Conservation (phyloP, 2,888 invertebrate genomes). For the Cecidostiba fungosa region DNA sequence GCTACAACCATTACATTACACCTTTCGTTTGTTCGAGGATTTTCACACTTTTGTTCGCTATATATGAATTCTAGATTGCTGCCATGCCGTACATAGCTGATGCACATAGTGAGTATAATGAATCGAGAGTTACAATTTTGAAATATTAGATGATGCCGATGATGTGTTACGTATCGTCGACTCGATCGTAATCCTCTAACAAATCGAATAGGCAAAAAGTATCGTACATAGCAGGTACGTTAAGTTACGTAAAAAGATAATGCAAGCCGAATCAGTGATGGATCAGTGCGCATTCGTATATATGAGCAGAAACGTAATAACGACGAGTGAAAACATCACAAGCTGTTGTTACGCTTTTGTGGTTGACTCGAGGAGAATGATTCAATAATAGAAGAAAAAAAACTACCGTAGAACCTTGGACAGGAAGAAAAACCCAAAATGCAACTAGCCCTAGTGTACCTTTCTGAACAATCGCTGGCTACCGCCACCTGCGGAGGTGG, state of each 20-base stretch:
- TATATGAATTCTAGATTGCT: too few relatives aligned
- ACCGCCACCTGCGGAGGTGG: slow-evolving; percentile 98
- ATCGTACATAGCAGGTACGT: neutral
- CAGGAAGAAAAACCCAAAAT: neutral
- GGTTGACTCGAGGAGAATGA: neutral
- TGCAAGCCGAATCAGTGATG: slow-evolving; percentile 6
- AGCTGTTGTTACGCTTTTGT: neutral
- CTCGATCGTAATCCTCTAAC: slow-evolving; percentile 1
- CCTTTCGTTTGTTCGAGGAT: slow-evolving; percentile 30
- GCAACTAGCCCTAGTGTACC: slow-evolving; percentile 81
- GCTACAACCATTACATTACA: slow-evolving; percentile 49
- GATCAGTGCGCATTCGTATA: neutral
- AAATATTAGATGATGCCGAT: neutral
- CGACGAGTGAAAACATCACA: neutral
- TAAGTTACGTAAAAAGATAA: neutral
- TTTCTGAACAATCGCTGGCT: slow-evolving; percentile 98
- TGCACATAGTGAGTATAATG: neutral
- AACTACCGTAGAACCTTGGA: neutral
- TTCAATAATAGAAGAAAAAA: neutral
- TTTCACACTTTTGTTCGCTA: neutral
- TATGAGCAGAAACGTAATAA: neutral
- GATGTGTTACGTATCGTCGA: neutral
- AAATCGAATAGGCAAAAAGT: slow-evolving; percentile 1
- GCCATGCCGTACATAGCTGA: too few relatives aligned
- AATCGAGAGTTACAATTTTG: neutral